phyloP scores from a whole-genome alignment of 2,113 vertebrate genomes.

The Petromus typicus region DNA sequence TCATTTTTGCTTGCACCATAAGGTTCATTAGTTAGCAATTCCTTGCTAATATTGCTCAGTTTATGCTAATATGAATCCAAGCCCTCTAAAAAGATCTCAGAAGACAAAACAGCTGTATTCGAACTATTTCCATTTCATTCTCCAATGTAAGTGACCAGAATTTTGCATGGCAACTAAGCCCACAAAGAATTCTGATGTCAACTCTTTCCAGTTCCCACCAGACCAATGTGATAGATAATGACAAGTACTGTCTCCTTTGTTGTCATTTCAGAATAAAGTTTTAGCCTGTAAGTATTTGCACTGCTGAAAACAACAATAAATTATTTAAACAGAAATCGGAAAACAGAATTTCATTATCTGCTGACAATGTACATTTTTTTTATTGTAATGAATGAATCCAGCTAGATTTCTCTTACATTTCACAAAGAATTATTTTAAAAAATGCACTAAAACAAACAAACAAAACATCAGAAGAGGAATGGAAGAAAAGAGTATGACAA shows the following conservation, averaged over 20 bases:
- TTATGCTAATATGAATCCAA: background rate
- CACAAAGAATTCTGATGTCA: constrained; percentile 24
- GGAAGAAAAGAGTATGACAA: background rate
- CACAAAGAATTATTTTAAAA: constrained; percentile 51
- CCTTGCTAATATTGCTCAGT: constrained; percentile 47
- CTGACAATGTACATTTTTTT: constrained; percentile 41
- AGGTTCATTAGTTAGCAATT: constrained; percentile 24
- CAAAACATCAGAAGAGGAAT: background rate
- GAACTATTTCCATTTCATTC: constrained; percentile 53
- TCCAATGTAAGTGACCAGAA: background rate
- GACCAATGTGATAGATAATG: background rate
- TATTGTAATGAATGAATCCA: constrained; percentile 34
- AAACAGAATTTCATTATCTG: constrained; percentile 78
- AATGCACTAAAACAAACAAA: background rate
- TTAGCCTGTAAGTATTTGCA: constrained; percentile 58
- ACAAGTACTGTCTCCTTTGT: constrained; percentile 12
- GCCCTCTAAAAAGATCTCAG: constrained; percentile 56
- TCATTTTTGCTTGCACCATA: background rate
- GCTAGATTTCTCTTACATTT: constrained; percentile 3
- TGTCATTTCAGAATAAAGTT: constrained; percentile 67
- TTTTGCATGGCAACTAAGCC: background rate
- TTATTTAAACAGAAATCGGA: constrained; percentile 60
- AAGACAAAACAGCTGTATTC: constrained; percentile 49
- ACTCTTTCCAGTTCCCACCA: background rate
- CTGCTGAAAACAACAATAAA: constrained; percentile 38